These are phyloP conservation scores for Hemichromis elongatus DNA, from an alignment of 2,113 vertebrate species.

Conservation along the genomic window DNA sequence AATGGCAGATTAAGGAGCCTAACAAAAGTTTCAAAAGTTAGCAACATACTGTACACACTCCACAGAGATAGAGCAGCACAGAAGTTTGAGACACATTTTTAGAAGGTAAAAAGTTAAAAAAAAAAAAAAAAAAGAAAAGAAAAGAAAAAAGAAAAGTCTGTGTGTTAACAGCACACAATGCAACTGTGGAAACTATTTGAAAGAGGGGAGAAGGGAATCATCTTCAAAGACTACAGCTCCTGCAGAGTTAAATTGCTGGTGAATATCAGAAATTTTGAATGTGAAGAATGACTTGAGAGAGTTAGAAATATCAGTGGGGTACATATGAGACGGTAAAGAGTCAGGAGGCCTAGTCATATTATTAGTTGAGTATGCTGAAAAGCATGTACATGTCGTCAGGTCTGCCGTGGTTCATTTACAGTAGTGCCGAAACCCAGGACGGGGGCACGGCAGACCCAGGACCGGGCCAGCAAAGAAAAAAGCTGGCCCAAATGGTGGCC, in stretches of 20 bases:
- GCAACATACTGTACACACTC: not conserved
- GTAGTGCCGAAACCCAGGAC: too few relatives aligned
- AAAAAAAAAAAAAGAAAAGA: not conserved
- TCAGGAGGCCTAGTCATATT: fast-evolving
- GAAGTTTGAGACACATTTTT: not conserved
- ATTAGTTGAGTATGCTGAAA: too few relatives aligned
- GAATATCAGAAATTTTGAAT: not conserved
- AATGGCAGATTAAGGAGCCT: not conserved
- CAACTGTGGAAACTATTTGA: not conserved
- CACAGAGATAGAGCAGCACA: not conserved
- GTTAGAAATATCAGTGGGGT: not conserved
- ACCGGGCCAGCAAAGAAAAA: too few relatives aligned
- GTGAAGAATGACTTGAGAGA: fast-evolving
- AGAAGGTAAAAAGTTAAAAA: not conserved
- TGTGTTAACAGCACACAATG: not conserved
- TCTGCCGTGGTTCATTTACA: too few relatives aligned
- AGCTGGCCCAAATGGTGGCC: too few relatives aligned
- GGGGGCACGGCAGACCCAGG: too few relatives aligned
- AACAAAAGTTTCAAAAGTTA: not conserved
- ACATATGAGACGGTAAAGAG: not conserved
- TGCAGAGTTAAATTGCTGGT: not conserved
- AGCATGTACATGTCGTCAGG: too few relatives aligned
- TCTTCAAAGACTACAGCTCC: not conserved
- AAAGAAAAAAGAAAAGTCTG: not conserved
- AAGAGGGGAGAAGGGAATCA: not conserved